Evolutionary conservation across 2,113 vertebrate genomes (phyloP).

Genomic region (Salvelinus sp.): DNA sequence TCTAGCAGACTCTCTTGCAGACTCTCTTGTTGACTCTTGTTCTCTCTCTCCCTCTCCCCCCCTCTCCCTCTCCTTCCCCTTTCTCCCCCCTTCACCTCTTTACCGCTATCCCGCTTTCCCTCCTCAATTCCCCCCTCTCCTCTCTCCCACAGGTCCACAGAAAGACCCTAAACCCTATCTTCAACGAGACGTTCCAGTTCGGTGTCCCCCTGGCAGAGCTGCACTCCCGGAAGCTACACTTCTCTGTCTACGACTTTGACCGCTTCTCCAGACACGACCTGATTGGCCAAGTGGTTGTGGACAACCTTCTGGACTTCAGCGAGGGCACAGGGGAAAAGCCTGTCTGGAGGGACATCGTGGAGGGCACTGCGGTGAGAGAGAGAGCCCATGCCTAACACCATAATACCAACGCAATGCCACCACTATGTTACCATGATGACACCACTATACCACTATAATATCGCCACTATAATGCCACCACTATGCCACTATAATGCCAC

Average conservation of each 20-base stretch:
- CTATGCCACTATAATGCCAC: background rate
- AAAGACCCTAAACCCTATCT: slow-evolving; percentile 90
- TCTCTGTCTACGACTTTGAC: slow-evolving; percentile 93
- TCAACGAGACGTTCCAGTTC: slow-evolving; percentile 94
- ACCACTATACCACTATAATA: background rate
- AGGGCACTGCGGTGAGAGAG: slow-evolving; percentile 84
- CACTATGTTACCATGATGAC: background rate
- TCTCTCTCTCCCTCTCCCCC: slow-evolving; percentile 7
- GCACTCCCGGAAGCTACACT: slow-evolving; percentile 89
- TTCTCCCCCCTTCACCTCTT: background rate
- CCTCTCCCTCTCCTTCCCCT: background rate
- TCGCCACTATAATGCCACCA: background rate
- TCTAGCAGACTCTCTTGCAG: too few species aligned
- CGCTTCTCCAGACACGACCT: slow-evolving; percentile 92
- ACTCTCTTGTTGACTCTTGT: background rate
- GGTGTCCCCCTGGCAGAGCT: slow-evolving; percentile 87
- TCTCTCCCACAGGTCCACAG: slow-evolving; percentile 79
- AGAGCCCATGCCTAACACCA: slow-evolving; percentile 1
- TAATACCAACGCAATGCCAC: background rate
- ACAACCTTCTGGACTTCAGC: slow-evolving; percentile 92
- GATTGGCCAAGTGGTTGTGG: slow-evolving; percentile 92
- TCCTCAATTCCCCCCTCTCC: background rate
- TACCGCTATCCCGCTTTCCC: background rate
- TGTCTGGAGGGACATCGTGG: slow-evolving; percentile 90
- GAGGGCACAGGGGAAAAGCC: slow-evolving; percentile 87